phyloP scores from a whole-genome alignment of 2,113 vertebrate genomes.

The Sapajus apella region DNA sequence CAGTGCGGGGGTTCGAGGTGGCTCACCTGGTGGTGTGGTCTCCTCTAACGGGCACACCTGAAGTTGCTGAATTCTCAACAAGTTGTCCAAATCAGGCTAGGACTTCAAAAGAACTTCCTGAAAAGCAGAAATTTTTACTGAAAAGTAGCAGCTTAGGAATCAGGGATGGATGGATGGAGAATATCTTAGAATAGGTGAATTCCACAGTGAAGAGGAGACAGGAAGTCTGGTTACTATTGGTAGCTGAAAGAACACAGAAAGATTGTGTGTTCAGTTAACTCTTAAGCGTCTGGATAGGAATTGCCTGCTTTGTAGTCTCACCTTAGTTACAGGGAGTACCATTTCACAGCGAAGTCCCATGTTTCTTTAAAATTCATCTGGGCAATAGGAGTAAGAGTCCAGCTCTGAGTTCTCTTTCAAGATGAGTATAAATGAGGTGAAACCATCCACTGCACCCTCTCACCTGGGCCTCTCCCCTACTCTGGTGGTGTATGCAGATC shows the following conservation, averaged over 20 bases:
- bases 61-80: not conserved
- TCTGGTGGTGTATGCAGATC: fast-evolving
- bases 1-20: not conserved
- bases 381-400: not conserved
- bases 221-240: not conserved
- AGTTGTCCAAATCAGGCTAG: not conserved
- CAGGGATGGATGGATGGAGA: not conserved
- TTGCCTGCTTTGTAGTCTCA: not conserved
- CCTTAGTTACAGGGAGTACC: not conserved
- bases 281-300: not conserved
- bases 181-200: not conserved
- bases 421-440: not conserved
- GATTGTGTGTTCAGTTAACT: not conserved
- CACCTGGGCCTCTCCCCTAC: not conserved
- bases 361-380: not conserved
- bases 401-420: not conserved
- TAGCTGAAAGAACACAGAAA: not conserved
- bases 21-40: not conserved
- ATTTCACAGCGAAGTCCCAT: no score
- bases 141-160: not conserved
- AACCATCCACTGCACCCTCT: fast-evolving
- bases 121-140: not conserved
- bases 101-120: not conserved
- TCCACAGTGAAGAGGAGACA: not conserved
- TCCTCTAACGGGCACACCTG: not conserved